Percentiles rank a stretch among this genome's conserved stretches.
These are phyloP conservation scores for Luscinia megarhynchos DNA, from an alignment of 2,797 vertebrate species.

Conservation along the genomic window DNA sequence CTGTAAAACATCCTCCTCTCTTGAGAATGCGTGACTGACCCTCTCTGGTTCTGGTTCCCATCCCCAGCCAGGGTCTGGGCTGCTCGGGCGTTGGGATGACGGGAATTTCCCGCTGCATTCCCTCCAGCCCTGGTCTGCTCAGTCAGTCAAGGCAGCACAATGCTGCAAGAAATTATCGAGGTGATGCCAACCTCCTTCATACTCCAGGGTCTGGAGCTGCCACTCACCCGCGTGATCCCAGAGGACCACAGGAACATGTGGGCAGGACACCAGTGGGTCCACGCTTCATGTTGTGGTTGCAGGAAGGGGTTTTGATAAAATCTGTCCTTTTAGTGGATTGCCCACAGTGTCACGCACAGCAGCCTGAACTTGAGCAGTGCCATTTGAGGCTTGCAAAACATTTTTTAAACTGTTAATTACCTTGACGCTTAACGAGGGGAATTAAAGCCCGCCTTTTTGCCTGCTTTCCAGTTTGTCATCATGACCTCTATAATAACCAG, in stretches of 20 bases:
- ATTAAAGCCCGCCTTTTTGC: background rate
- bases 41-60: background rate
- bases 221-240: no score
- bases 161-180: background rate
- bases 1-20: background rate
- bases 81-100: background rate
- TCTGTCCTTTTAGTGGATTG: background rate
- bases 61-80: background rate
- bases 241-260: background rate
- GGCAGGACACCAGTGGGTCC: background rate
- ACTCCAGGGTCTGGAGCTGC: background rate
- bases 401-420: background rate
- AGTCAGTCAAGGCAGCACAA: background rate
- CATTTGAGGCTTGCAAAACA: background rate
- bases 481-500: background rate
- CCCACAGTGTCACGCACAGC: no score
- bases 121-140: fast-evolving
- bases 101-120: background rate
- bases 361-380: background rate
- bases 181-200: no score
- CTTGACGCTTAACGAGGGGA: background rate
- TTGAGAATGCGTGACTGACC: background rate
- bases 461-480: background rate
- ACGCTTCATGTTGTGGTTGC: fast-evolving
- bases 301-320: background rate